Percentiles rank a stretch among this genome's conserved stretches.
Evolutionary conservation across 2,797 vertebrate species (phyloP).

Genomic region (Falco biarmicus): DNA sequence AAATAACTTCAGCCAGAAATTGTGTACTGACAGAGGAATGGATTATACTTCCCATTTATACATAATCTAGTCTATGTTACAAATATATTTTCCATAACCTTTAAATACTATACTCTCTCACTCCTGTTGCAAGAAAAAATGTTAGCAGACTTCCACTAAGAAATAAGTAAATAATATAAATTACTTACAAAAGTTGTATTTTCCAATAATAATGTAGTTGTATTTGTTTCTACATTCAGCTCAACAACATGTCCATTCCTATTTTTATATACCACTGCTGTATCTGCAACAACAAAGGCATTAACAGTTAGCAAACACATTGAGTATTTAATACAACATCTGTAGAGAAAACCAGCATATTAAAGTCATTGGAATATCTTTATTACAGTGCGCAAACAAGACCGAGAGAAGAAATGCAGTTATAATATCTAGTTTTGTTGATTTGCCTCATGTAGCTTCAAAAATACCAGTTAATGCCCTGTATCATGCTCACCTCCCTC

Average conservation of each 20-base stretch:
- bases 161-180: not conserved
- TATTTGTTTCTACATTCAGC: constrained; percentile 91
- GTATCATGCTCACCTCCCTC: not conserved
- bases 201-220: constrained; percentile 88
- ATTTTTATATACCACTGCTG: constrained; percentile 93
- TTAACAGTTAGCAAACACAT: constrained; percentile 55
- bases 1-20: not conserved
- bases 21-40: not conserved
- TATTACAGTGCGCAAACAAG: not conserved
- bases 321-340: constrained; percentile 14
- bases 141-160: not conserved
- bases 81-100: not conserved
- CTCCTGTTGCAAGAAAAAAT: not conserved
- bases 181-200: constrained; percentile 96
- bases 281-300: constrained; percentile 84
- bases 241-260: constrained; percentile 93
- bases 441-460: not conserved
- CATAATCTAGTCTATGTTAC: not conserved
- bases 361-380: not conserved
- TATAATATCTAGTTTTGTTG: not conserved
- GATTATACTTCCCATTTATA: not conserved
- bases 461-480: not conserved
- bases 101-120: not conserved
- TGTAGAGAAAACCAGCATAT: constrained; percentile 17
- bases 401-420: not conserved